These are phyloP conservation scores for Limnephilus lunatus DNA, from an alignment of 2,888 invertebrate species.

Conservation along the genomic window DNA sequence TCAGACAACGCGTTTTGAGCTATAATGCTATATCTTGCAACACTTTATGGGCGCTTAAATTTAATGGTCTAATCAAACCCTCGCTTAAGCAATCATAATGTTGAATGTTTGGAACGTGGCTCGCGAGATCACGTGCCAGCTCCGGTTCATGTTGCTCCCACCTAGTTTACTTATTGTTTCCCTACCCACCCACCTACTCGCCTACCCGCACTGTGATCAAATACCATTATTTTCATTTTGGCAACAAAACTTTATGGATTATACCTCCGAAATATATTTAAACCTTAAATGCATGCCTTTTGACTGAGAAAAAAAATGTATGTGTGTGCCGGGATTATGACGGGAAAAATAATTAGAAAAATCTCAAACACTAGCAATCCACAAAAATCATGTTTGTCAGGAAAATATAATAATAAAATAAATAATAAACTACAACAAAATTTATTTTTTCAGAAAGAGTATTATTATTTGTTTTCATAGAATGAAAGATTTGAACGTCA, in stretches of 20 bases:
- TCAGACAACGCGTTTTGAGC: slow-evolving; percentile 49
- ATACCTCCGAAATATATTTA: neutral
- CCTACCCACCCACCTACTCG: neutral
- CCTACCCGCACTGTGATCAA: neutral
- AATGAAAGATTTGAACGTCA: too few species aligned
- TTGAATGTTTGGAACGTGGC: slow-evolving; percentile 72
- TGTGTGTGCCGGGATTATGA: too few species aligned
- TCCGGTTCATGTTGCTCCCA: slow-evolving; percentile 48
- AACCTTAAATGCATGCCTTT: too few species aligned
- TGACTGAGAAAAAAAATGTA: too few species aligned
- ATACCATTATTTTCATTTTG: neutral
- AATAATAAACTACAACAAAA: too few species aligned
- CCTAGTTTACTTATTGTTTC: slow-evolving; percentile 34
- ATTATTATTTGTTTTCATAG: too few species aligned
- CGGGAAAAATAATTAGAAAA: too few species aligned
- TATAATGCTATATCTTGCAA: slow-evolving; percentile 64
- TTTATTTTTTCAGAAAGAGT: too few species aligned
- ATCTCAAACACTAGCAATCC: too few species aligned
- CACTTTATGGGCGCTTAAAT: slow-evolving; percentile 76
- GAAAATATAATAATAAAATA: too few species aligned
- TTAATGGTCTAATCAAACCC: slow-evolving; percentile 77
- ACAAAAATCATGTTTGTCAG: too few species aligned
- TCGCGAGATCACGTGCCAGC: slow-evolving; percentile 62
- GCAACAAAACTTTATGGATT: neutral
- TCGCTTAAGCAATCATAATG: slow-evolving; percentile 76